Base-by-base conservation (phyloP, 23 tunicate species). In the Ascidia mentula region DNA sequence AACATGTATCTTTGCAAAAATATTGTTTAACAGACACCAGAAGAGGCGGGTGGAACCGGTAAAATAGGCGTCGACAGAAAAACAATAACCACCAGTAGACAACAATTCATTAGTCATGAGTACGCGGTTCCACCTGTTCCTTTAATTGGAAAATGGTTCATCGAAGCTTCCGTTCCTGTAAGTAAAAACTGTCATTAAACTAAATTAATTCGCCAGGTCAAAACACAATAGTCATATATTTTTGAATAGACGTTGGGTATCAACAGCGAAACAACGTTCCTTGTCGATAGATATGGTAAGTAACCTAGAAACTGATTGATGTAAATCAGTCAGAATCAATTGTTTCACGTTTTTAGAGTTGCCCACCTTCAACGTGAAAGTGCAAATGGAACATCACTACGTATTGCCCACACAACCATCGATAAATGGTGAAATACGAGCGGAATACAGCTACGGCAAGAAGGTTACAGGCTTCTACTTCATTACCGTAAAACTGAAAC, bases 301-400 rank as follows among this genome's bases (percentile, higher is more conserved):
- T 15, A 22, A 70, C 0, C 0, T 70, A 22, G 59, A 59, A 53
- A 20, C 7, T 5, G 4, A 20, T 53, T 53, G 24, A 5, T 9
- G 65, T 26, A 6, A 1, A 5, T 53, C 24, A 5, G 7, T 53
- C 12, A 26, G 65, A 3, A 53, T 53, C 24, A 20, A 1, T 20
- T 5, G 15, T 42, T 42, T 42, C 15, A 9, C 53, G 53, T 42
- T 53, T 3, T 28, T 28, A 79, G 83, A n/a, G 31, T 36, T 60
- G 28, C 83, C 83, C 9, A 79, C 83, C 33, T 79, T 79, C 35
- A 69, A 79, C 31, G 83, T 79, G 30, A 61, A 79, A 60, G 31
- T 79, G 31, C 31, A 61, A 37, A 79, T 79, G 83, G 40, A 79
- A n/a, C 22, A 60, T 13, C 83, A 79, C 35, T 79, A 60, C 30